These are phyloP conservation scores for Sparus aurata DNA, from an alignment of 2,797 vertebrate genomes.

Conservation along the genomic window DNA sequence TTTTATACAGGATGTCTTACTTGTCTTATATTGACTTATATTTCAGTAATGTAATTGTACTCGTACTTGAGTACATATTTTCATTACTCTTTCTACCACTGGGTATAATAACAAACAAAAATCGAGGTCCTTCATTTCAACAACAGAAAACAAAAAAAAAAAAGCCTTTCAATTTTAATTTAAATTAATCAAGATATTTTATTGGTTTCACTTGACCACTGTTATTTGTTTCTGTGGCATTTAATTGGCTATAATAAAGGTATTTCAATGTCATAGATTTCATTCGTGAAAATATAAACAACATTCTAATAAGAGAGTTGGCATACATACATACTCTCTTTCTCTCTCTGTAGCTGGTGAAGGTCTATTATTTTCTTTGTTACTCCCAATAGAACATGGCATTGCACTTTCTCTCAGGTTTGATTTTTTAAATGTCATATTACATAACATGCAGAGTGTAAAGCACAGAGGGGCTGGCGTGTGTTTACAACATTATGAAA, in stretches of 20 bases:
- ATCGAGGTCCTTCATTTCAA: neutral
- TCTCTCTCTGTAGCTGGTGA: neutral
- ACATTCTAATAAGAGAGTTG: neutral
- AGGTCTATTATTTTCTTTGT: neutral
- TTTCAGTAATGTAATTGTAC: too few species aligned
- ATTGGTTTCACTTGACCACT: neutral
- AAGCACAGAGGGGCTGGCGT: neutral
- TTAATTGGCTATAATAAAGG: neutral
- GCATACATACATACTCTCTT: neutral
- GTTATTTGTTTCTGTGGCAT: neutral
- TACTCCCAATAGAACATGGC: neutral
- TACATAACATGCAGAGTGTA: neutral
- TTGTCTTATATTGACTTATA: too few species aligned
- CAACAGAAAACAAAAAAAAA: neutral
- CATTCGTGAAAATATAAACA: neutral
- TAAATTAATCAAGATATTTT: neutral
- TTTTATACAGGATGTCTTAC: too few species aligned
- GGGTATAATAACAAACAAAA: too few species aligned
- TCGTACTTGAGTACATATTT: too few species aligned
- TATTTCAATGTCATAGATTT: neutral
- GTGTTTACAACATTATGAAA: slow-evolving; percentile 30
- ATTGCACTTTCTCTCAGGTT: neutral
- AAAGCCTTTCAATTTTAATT: neutral
- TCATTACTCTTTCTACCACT: too few species aligned
- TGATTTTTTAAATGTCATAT: neutral